These are phyloP conservation scores for Calephelis perditalis DNA, from an alignment of 2,888 invertebrate genomes.

Conservation along the genomic window DNA sequence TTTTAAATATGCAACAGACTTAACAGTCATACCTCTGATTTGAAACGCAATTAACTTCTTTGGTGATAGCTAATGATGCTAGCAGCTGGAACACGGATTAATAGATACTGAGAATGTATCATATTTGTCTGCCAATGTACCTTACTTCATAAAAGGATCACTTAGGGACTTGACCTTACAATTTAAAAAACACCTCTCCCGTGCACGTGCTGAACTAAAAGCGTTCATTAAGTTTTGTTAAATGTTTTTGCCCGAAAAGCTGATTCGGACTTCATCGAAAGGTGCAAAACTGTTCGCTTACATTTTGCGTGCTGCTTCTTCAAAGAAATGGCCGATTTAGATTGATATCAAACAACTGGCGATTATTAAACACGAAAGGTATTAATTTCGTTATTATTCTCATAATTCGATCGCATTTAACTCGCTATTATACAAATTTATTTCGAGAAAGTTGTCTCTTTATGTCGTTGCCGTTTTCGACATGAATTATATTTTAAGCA, in stretches of 20 bases:
- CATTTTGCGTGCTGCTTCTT: constrained; percentile 38
- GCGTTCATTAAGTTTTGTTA: background rate
- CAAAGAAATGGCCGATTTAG: constrained; percentile 45
- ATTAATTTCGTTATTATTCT: constrained; percentile 25
- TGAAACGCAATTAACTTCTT: too few species aligned
- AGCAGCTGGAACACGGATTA: too few species aligned
- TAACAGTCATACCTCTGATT: too few species aligned
- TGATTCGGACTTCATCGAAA: constrained; percentile 18
- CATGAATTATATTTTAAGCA: constrained; percentile 10
- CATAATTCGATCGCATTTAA: constrained; percentile 13
- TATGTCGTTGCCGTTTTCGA: constrained; percentile 10
- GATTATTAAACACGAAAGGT: constrained; percentile 40
- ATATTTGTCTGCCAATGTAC: too few species aligned
- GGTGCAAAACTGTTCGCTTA: constrained; percentile 30
- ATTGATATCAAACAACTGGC: constrained; percentile 45
- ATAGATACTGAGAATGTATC: too few species aligned
- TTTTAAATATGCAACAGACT: too few species aligned
- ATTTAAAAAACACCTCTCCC: background rate
- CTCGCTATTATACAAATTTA: constrained; percentile 10
- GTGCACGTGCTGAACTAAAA: background rate
- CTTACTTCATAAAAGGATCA: too few species aligned
- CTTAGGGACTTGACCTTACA: too few species aligned
- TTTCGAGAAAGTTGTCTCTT: constrained; percentile 14
- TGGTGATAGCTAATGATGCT: too few species aligned
- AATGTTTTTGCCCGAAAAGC: constrained; percentile 5